Evolutionary conservation across 2,888 invertebrate species (phyloP).

Genomic region (Priocnemis perturbator): DNA sequence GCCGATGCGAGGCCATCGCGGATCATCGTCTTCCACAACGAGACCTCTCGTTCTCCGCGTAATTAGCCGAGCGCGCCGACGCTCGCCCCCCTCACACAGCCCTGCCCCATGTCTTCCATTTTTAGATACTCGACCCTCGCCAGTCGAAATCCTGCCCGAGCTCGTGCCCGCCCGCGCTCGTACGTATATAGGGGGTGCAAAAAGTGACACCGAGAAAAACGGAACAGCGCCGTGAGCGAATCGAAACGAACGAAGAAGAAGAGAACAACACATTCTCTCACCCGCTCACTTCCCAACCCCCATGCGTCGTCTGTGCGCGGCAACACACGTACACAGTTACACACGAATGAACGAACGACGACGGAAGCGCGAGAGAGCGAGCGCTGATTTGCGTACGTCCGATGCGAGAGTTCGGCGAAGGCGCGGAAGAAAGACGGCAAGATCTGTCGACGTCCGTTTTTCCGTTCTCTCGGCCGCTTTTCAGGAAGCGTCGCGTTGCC

Average conservation of each 20-base stretch:
- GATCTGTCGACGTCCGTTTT: constrained; percentile 2
- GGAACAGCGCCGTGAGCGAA: constrained; percentile 5
- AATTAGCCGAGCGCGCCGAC: background rate
- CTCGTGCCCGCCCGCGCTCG: constrained; percentile 52
- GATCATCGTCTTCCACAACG: constrained; percentile 16
- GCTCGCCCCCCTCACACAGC: constrained; percentile 31
- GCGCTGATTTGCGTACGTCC: background rate
- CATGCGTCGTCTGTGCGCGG: background rate
- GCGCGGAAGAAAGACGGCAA: background rate
- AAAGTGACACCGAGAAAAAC: too few species aligned
- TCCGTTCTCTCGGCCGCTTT: background rate
- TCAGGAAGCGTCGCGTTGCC: background rate
- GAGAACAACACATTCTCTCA: background rate
- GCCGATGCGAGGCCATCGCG: background rate
- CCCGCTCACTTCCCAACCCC: background rate
- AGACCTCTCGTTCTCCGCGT: background rate
- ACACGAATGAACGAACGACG: background rate
- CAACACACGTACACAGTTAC: background rate
- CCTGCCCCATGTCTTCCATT: constrained; percentile 61
- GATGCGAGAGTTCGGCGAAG: background rate
- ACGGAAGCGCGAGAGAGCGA: background rate
- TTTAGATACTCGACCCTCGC: constrained; percentile 44
- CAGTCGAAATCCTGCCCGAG: constrained; percentile 46
- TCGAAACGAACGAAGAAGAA: background rate
- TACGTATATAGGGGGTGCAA: constrained; percentile 4